Evolutionary conservation across 23 tunicate genomes (phyloP).

Genomic region (Pegea sp.): DNA sequence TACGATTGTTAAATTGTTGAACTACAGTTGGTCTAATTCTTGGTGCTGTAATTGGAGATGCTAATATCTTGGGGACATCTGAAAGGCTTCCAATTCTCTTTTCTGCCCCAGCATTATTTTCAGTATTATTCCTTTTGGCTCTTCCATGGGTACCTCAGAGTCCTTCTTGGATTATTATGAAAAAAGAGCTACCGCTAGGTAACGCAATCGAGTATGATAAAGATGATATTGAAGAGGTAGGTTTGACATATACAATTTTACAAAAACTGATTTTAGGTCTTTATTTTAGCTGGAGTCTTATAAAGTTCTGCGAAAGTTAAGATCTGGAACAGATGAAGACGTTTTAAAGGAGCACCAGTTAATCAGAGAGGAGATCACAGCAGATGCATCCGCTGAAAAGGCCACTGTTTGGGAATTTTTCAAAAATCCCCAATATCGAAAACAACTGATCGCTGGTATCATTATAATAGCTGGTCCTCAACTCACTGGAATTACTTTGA

Average conservation of each 20-base stretch:
- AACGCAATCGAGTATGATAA: too few relatives aligned
- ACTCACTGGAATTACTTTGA: conserved; percentile 7
- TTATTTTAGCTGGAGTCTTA: background rate
- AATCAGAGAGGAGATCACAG: conserved; percentile 2
- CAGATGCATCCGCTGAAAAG: background rate
- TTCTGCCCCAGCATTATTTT: conserved; percentile 15
- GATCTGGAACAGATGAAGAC: background rate
- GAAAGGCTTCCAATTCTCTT: conserved; percentile 11
- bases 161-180: conserved; percentile 5
- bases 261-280: background rate
- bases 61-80: conserved; percentile 17
- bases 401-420: conserved; percentile 4
- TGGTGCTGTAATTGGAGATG: conserved; percentile 9
- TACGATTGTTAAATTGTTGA: too few relatives aligned
- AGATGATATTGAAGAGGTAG: too few relatives aligned
- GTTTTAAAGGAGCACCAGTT: conserved; percentile 5
- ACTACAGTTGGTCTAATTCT: conserved; percentile 15
- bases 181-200: conserved; percentile 1
- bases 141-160: conserved; percentile 28
- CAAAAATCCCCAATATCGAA: background rate
- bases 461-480: conserved; percentile 4
- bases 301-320: background rate
- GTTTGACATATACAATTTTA: too few relatives aligned
- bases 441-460: conserved; percentile 10
- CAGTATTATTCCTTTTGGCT: conserved; percentile 8